Evolutionary conservation across 2,888 invertebrate species (phyloP).

Genomic region (Cerceris rybyensis): DNA sequence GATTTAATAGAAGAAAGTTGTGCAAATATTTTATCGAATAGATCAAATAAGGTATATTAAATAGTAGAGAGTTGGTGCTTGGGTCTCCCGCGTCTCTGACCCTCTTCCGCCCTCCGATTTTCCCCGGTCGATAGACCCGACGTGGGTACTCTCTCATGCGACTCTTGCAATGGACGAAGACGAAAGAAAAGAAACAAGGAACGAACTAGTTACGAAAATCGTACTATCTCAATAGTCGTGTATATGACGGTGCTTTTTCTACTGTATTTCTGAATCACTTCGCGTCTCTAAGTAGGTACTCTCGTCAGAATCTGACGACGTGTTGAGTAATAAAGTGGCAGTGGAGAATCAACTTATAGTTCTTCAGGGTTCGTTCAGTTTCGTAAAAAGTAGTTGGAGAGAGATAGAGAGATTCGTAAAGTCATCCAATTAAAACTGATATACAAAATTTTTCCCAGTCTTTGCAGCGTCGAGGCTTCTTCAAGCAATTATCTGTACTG

Average conservation of each 20-base stretch:
- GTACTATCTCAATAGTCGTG: constrained; percentile 3
- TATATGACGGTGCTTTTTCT: constrained; percentile 15
- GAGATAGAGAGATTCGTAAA: not conserved
- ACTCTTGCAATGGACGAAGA: constrained; percentile 28
- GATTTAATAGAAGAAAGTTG: too few relatives aligned
- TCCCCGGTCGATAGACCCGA: constrained; percentile 65
- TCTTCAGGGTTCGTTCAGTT: not conserved
- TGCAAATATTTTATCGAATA: not conserved
- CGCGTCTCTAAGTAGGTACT: not conserved
- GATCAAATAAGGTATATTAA: not conserved
- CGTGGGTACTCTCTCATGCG: constrained; percentile 36
- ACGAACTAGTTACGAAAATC: constrained; percentile 3
- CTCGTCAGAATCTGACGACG: not conserved
- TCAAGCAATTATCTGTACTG: too few relatives aligned
- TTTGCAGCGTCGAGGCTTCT: too few relatives aligned
- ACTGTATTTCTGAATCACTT: constrained; percentile 9
- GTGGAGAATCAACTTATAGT: not conserved
- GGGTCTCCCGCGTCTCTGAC: constrained; percentile 58
- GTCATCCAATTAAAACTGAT: not conserved
- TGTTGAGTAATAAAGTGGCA: constrained; percentile 3
- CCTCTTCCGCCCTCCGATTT: constrained; percentile 62
- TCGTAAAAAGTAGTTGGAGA: not conserved
- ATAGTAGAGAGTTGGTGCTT: constrained; percentile 28
- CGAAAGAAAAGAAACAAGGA: constrained; percentile 12
- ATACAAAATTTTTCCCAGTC: too few relatives aligned